Evolutionary conservation across 2,113 vertebrate genomes (phyloP).

Genomic region (Dasyurus viverrinus): DNA sequence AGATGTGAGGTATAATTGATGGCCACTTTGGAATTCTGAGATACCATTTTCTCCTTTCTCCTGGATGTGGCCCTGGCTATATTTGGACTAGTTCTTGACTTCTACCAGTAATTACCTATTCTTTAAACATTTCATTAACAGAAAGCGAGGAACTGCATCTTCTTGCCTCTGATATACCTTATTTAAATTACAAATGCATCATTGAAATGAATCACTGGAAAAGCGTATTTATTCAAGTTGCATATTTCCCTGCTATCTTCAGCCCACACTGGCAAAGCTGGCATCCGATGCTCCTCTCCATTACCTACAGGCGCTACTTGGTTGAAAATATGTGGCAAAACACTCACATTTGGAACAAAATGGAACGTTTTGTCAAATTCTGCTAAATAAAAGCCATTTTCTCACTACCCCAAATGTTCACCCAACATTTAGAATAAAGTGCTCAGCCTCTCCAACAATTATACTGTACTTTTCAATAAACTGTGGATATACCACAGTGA

Average conservation of each 20-base stretch:
- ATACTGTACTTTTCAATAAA: neutral
- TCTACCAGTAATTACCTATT: neutral
- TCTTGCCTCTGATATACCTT: conserved; percentile 17
- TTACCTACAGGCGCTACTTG: conserved; percentile 18
- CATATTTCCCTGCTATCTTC: neutral
- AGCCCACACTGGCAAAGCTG: neutral
- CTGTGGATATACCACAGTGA: neutral
- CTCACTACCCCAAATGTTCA: neutral
- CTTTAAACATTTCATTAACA: neutral
- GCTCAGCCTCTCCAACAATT: neutral
- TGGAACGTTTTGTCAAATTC: neutral
- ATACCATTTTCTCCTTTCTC: neutral
- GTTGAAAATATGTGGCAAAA: conserved; percentile 16
- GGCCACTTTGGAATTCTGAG: neutral
- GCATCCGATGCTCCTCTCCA: neutral
- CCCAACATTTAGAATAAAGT: neutral
- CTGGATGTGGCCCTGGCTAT: neutral
- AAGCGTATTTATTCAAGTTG: conserved; percentile 24
- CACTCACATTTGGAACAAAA: rapidly evolving
- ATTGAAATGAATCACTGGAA: conserved; percentile 6
- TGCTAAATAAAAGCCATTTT: neutral
- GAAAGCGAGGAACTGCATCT: neutral
- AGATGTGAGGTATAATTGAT: neutral
- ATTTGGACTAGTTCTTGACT: neutral
- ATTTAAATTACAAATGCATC: conserved; percentile 13